Conservation (phyloP, 1,140 invertebrate genomes). For the Nasonia longicornis region DNA sequence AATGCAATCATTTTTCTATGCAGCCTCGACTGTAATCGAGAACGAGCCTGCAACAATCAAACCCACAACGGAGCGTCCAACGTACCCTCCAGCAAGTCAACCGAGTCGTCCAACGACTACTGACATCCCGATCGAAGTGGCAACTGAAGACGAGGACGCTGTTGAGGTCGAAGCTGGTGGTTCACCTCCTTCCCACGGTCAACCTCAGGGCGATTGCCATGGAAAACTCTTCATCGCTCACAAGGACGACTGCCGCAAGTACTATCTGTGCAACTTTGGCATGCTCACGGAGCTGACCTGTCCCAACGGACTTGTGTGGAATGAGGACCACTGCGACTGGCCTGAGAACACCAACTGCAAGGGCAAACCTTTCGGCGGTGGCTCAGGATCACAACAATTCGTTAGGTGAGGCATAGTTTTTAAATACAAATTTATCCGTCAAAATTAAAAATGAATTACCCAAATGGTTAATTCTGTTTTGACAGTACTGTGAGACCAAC, state of each 20-base stretch:
- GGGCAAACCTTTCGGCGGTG: neutral
- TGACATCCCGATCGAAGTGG: slow-evolving; percentile 53
- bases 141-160: slow-evolving; percentile 57
- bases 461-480: neutral
- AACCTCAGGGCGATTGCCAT: slow-evolving; percentile 68
- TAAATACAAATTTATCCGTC: too few species aligned
- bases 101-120: neutral
- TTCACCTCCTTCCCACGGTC: slow-evolving; percentile 42
- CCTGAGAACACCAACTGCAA: slow-evolving; percentile 77
- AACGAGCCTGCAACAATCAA: slow-evolving; percentile 41
- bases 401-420: neutral
- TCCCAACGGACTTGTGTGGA: slow-evolving; percentile 81
- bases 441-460: too few species aligned
- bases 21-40: slow-evolving; percentile 43
- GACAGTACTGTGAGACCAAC: neutral
- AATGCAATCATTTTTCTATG: neutral
- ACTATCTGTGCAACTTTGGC: slow-evolving; percentile 83
- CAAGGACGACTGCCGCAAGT: slow-evolving; percentile 80
- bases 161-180: slow-evolving; percentile 58
- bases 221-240: slow-evolving; percentile 75
- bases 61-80: slow-evolving; percentile 18
- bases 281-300: slow-evolving; percentile 76
- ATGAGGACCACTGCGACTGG: slow-evolving; percentile 83
- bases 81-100: neutral
- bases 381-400: neutral